Evolutionary conservation across 2,113 vertebrate genomes (phyloP), one percentile per base, ranked within the genome.

Genomic region (Malurus elegans): DNA sequence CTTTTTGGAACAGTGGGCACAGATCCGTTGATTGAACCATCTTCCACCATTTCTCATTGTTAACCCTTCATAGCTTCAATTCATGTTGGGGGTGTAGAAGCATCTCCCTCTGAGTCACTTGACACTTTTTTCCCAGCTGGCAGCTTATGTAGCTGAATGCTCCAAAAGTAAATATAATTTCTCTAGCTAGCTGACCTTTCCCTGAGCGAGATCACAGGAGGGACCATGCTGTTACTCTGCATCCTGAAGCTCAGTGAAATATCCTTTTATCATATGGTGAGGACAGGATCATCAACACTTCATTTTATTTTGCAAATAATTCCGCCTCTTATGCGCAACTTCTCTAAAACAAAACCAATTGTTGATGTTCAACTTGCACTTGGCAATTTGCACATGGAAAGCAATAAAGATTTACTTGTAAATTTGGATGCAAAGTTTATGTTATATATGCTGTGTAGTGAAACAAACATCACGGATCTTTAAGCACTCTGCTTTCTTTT

Each of bases 81-180:
- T 93, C 79, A 40, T 62, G 25, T 62, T 74, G 79, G 24, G 62
- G 32, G 36, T 84, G 69, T 91, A 89, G 87, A 82, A 88, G 51
- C 67, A 75, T 90, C 69, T 93, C 74, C 34, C 71, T 92, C 78
- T 88, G 90, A 95, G 79, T 92, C 71, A 92, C 34, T 91, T 26
- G 0, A 51, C 31, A 7, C 86, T 93, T 96, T 94, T 88, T 92
- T 91, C 91, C 70, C 87, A 94, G 87, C 81, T 91, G 84, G 90
- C 66, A 83, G 45, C 67, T 90, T 79, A 57, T 40, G 70, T 82
- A 90, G 81, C 75, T 86, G 90, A 95, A 93, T 78, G 58, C 71
- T 92, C 85, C 85, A 74, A 90, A 94, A 88, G 94, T 93, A 96
- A 96, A 93, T 94, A 90, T n/a, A 74, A 94, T 87, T 82, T 60